Conservation (phyloP, 2,113 vertebrate species). For the Pyrgilauda ruficollis region DNA sequence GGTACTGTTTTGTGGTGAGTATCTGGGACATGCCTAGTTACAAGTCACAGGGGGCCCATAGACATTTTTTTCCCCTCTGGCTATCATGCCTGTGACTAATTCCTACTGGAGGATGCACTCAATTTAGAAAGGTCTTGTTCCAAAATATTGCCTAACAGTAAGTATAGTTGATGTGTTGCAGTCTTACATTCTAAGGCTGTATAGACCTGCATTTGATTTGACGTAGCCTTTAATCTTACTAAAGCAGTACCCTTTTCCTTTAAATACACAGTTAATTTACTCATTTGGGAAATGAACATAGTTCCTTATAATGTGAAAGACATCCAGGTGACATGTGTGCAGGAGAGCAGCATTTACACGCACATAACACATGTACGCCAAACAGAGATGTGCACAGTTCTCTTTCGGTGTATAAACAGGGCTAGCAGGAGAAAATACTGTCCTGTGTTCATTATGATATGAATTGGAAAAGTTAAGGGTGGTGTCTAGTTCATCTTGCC, state of each 20-base stretch:
- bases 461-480: neutral
- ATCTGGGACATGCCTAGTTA: neutral
- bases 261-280: neutral
- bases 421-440: neutral
- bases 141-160: conserved; percentile 8
- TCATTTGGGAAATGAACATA: neutral
- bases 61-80: neutral
- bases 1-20: neutral
- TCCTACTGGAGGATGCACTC: neutral
- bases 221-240: neutral
- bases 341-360: rapidly evolving
- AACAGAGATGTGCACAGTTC: neutral
- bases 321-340: neutral
- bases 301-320: neutral
- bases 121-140: neutral
- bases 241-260: neutral
- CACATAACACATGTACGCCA: neutral
- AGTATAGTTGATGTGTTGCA: neutral
- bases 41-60: neutral
- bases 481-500: neutral
- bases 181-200: neutral
- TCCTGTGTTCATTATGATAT: neutral
- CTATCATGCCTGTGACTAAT: conserved; percentile 11
- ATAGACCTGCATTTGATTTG: neutral
- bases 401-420: neutral